phyloP scores from a whole-genome alignment of 2,888 invertebrate species.

The Hyposoter dolosus region DNA sequence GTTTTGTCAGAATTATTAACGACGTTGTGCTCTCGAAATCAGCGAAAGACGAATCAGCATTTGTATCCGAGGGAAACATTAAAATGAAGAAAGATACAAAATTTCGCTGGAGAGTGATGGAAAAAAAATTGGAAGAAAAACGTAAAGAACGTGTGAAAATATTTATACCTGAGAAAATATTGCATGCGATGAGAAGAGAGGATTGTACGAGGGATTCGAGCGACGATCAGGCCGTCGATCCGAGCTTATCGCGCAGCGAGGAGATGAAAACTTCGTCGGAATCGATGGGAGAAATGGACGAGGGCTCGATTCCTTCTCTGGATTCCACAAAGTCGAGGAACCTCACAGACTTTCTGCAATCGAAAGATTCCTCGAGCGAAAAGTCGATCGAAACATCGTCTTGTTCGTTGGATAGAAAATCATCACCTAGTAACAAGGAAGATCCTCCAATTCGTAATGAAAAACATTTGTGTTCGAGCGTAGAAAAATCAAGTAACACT shows the following conservation, averaged over 20 bases:
- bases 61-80: slow-evolving; percentile 44
- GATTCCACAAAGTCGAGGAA: slow-evolving; percentile 14
- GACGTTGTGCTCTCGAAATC: background rate
- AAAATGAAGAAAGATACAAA: background rate
- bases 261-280: slow-evolving; percentile 7
- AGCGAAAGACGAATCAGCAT: background rate
- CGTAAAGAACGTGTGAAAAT: background rate
- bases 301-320: background rate
- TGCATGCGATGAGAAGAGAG: slow-evolving; percentile 31
- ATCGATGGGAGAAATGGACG: slow-evolving; percentile 6
- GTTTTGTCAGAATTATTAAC: slow-evolving; percentile 39
- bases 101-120: slow-evolving; percentile 6
- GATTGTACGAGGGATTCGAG: background rate
- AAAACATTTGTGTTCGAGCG: background rate
- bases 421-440: background rate
- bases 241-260: background rate
- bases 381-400: background rate
- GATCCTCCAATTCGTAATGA: background rate
- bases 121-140: slow-evolving; percentile 15
- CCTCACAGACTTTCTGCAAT: background rate
- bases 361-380: background rate
- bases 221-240: background rate
- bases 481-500: background rate
- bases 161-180: slow-evolving; percentile 36
- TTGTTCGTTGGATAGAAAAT: background rate